Evolutionary conservation across 2,888 invertebrate species (phyloP).

Genomic region (Biston betularia): DNA sequence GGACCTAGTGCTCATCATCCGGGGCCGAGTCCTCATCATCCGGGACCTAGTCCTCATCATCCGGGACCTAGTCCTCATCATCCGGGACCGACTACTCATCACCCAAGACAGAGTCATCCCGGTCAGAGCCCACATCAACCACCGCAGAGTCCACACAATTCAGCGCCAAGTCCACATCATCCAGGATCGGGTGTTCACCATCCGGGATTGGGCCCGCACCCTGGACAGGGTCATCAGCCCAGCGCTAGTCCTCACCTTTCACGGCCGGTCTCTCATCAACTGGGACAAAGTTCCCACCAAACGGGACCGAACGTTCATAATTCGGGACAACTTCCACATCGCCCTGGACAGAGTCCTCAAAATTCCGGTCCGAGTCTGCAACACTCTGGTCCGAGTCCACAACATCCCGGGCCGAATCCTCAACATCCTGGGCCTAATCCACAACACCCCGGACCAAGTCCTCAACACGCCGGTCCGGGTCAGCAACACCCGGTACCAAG

Average conservation of each 20-base stretch:
- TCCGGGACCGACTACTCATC: background rate
- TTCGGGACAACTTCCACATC: background rate
- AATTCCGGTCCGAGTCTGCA: background rate
- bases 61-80: slow-evolving; percentile 1
- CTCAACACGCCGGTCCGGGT: background rate
- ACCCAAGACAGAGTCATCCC: background rate
- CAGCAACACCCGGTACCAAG: background rate
- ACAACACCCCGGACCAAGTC: background rate
- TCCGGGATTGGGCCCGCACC: background rate
- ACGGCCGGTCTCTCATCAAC: background rate
- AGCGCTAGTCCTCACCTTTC: background rate
- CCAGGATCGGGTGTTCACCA: background rate
- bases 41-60: background rate
- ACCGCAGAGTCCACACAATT: slow-evolving; percentile 1
- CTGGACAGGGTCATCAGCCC: background rate
- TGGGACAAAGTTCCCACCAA: background rate
- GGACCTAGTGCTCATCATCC: background rate
- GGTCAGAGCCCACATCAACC: background rate
- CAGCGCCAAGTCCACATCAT: background rate
- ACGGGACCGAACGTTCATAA: background rate
- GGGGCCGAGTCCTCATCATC: background rate
- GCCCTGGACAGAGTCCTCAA: background rate
- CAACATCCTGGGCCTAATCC: background rate
- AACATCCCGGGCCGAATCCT: background rate
- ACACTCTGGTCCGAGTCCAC: background rate